Evolutionary conservation across 1,140 invertebrate genomes (phyloP).

Genomic region (Thaumatotibia leucotreta): DNA sequence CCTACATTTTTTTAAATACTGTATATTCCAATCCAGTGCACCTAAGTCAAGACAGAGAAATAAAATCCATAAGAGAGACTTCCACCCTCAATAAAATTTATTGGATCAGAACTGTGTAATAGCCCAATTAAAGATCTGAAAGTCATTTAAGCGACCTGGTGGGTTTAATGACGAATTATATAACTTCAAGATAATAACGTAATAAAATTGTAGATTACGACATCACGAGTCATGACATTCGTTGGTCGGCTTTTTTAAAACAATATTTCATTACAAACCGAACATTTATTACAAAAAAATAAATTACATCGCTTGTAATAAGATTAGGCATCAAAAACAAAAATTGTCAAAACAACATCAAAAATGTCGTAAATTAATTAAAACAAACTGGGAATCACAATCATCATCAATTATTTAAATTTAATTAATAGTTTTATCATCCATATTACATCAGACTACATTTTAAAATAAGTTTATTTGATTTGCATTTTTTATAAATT

Average conservation of each 20-base stretch:
- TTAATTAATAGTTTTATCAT: neutral
- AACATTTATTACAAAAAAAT: neutral
- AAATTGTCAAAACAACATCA: constrained; percentile 4
- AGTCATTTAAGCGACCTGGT: neutral
- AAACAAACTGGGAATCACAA: neutral
- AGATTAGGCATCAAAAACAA: neutral
- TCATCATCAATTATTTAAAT: neutral
- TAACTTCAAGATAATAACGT: neutral
- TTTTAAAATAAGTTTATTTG: neutral
- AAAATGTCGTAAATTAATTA: neutral
- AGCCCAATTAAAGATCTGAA: neutral
- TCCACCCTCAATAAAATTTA: neutral
- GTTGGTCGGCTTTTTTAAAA: neutral
- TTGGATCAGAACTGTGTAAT: neutral
- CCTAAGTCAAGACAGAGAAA: no score
- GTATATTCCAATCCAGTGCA: no score
- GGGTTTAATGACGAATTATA: neutral
- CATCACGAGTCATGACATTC: neutral
- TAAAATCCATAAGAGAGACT: neutral
- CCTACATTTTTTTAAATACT: no score
- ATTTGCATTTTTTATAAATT: neutral
- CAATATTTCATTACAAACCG: neutral
- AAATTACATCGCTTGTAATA: constrained; percentile 6
- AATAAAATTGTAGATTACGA: neutral
- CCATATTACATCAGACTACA: neutral